Conservation (phyloP, 2,888 invertebrate species). For the Tolmerus cingulatus region DNA sequence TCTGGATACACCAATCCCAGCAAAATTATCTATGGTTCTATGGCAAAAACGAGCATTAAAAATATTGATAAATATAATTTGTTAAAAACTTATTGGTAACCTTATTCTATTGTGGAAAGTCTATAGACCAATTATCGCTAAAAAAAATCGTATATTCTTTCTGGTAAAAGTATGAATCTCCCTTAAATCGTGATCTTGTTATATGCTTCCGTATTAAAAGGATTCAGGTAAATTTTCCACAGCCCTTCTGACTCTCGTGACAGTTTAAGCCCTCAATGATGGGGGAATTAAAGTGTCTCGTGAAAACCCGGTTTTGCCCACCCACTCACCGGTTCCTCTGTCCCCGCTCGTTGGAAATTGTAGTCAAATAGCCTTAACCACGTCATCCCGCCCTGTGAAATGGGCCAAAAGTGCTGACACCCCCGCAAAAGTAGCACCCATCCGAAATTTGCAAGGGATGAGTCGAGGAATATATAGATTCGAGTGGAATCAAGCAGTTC, state of each 20-base stretch:
- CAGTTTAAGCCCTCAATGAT: neutral
- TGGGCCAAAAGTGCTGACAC: neutral
- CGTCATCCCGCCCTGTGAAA: neutral
- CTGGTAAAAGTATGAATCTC: too few species aligned
- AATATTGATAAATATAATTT: too few species aligned
- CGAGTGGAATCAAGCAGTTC: constrained; percentile 11
- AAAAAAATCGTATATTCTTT: too few species aligned
- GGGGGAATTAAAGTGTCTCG: neutral
- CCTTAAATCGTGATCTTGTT: neutral
- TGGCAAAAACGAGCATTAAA: too few species aligned
- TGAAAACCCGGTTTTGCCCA: too few species aligned
- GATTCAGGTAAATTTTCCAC: neutral
- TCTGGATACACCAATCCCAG: too few species aligned
- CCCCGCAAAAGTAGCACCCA: neutral
- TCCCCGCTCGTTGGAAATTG: neutral
- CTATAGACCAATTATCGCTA: too few species aligned
- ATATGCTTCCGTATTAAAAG: neutral
- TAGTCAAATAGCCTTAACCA: neutral
- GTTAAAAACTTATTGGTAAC: too few species aligned
- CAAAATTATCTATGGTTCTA: too few species aligned
- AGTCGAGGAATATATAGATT: constrained; percentile 3
- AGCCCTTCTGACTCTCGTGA: neutral
- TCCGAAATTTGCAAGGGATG: neutral
- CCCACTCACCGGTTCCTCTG: neutral
- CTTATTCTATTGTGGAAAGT: too few species aligned